Base-by-base conservation (phyloP, 2,888 invertebrate genomes). In the Prosapia bicincta region DNA sequence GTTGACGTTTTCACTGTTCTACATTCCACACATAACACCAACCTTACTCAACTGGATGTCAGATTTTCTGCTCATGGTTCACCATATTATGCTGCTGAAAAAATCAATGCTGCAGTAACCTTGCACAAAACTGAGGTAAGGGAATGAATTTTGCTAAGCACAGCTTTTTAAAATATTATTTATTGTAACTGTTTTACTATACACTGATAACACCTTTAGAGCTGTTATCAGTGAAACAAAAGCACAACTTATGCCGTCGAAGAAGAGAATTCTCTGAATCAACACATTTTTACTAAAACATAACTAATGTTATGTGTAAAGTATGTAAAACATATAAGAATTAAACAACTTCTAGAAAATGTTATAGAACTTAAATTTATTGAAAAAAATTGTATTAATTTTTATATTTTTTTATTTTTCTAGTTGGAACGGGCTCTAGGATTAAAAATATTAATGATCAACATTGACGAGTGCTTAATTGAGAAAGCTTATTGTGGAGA, bases 1-100 rank as follows among this genome's bases (percentile, higher is more conserved):
- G 94, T 99, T 0, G 97, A 98, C 83, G 92, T 99, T 0, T 97
- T 99, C 84, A 98, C 98, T 0, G 94, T 98, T 0, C 88, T 96
- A 30, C 89, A 89, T 80, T 91, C 92, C 20, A 89, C 89, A 0
- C 85, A 86, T 65, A 87, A 87, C 76, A 82, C 84, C 13, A 82
- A 83, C 80, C 76, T 78, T 2, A 88, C 88, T 0, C 88, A 91
- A 10, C 85, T 96, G 78, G 98, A 98, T 83, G 93, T 98, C 0
- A 87, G 97, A 80, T 98, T 93, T 83, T 93, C 97, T 0, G 98
- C 95, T 0, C 97, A 97, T 83, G 96, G 96, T 0, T 97, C 97
- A 0, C 97, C 98, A 0, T 97, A 97, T 84, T 97, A 96, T 84
- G 90, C 92, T 0, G 89, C 97, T 0, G 95, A 95, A 84, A 94